Evolutionary conservation across 2,113 vertebrate genomes (phyloP).

Genomic region (Callipepla squamata): DNA sequence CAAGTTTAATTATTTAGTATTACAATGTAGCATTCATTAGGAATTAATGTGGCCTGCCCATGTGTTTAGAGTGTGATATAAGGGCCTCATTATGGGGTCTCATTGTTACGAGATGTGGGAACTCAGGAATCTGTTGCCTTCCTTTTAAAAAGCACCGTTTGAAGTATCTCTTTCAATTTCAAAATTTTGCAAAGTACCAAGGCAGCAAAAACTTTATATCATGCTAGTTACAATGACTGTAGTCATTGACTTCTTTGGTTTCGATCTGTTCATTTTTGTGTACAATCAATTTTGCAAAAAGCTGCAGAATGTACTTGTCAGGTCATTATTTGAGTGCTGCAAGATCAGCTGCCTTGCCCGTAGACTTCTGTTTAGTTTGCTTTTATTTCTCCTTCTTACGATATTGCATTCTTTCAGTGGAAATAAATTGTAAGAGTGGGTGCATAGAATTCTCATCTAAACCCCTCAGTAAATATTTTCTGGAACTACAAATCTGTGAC

Average conservation of each 20-base stretch:
- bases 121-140: not conserved
- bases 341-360: constrained; percentile 10
- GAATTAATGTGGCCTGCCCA: not conserved
- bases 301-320: not conserved
- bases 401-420: constrained; percentile 1
- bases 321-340: constrained; percentile 29
- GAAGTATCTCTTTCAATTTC: not conserved
- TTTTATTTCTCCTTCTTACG: constrained; percentile 41
- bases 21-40: not conserved
- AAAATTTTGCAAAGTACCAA: not conserved
- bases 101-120: not conserved
- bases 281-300: not conserved
- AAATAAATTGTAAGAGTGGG: constrained; percentile 36
- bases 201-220: not conserved
- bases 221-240: not conserved
- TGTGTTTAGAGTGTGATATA: not conserved
- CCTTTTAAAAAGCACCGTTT: not conserved
- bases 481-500: not conserved
- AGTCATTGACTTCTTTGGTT: not conserved
- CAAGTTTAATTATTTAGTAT: not conserved
- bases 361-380: constrained; percentile 36
- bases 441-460: constrained; percentile 25
- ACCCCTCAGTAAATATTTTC: constrained; percentile 18
- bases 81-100: not conserved
- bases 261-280: not conserved